Percentiles rank a stretch among this genome's conserved stretches.
phyloP scores from a whole-genome alignment of 2,113 vertebrate genomes.

The Struthidea cinerea region DNA sequence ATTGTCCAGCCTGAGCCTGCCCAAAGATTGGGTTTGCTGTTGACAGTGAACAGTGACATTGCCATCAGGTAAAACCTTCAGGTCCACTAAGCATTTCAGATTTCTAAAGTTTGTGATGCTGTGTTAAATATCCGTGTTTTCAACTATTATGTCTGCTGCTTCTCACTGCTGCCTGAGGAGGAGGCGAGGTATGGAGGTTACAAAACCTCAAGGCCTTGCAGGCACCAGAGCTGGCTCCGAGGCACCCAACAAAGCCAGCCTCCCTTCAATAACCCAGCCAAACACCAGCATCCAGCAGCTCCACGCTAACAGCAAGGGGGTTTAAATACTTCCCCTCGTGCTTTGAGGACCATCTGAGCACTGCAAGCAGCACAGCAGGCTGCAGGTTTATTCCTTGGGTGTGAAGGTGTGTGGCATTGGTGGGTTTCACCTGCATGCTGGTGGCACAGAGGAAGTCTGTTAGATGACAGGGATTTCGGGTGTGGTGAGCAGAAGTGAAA shows the following conservation, averaged over 20 bases:
- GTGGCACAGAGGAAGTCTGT: background rate
- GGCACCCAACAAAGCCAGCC: background rate
- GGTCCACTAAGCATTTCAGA: background rate
- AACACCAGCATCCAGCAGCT: background rate
- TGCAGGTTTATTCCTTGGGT: background rate
- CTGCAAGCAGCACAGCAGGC: background rate
- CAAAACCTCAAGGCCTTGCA: background rate
- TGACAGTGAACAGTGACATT: background rate
- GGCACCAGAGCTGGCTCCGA: fast-evolving
- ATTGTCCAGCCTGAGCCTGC: background rate
- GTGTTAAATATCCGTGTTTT: background rate
- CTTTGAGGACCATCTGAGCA: background rate
- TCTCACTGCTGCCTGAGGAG: background rate
- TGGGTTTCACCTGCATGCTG: background rate
- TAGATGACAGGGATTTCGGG: constrained; percentile 38
- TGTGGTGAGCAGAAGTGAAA: constrained; percentile 50
- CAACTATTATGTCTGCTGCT: background rate
- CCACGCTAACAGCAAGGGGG: background rate
- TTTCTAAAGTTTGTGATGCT: background rate
- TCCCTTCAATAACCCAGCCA: background rate
- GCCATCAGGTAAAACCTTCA: background rate
- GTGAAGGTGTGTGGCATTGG: background rate
- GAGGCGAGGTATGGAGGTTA: background rate
- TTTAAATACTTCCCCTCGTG: fast-evolving
- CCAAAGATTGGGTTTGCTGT: background rate